Evolutionary conservation across 2,113 vertebrate species (phyloP), one percentile per base, ranked within the genome.

Genomic region (Numida meleagris): DNA sequence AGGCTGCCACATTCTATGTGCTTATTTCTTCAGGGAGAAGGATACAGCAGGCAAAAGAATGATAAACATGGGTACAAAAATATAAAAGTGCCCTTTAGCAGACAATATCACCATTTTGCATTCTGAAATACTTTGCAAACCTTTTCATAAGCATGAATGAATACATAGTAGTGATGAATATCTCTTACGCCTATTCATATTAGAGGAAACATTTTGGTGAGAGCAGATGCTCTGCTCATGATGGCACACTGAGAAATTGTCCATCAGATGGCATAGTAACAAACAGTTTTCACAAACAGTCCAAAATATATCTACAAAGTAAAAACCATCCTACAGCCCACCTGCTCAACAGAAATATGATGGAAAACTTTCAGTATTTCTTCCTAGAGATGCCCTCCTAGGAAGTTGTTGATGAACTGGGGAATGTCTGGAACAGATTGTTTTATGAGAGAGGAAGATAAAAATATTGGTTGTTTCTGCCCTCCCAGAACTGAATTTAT

Each of bases 231-330:
- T 89, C 36, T 76, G 50, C 85, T 95, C 50, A 9, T n/a, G 85
- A 79, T 70, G 66, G 67, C 31, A 79, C 75, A 86, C 40, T 67
- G 87, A 96, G 58, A 96, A 96, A 91, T 55, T 93, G 90, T 73
- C 87, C 92, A 82, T 96, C 92, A 95, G 87, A 94, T 95, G 95
- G 81, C 79, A 94, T 29, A 27, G 43, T 73, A 84, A 61, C 78
- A 82, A 92, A 45, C 51, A 84, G 88, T 86, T 96, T 90, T 97
- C 27, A 9, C 74, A 95, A 97, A 91, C 58, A 92, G 81, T 95
- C 46, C 89, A 95, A 97, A 95, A 86, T 87, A 46, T 63, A 93
- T 65, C 46, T 80, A 87, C 81, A 90, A 70, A 95, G 82, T 57
- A 89, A 73, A 81, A 87, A 21, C 4, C 87, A 89, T 89, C 50